A percentile compares a stretch with the other conserved stretches of the same genome.
Evolutionary conservation across 2,797 vertebrate species (phyloP).

Genomic region (Nannoperca obscura): DNA sequence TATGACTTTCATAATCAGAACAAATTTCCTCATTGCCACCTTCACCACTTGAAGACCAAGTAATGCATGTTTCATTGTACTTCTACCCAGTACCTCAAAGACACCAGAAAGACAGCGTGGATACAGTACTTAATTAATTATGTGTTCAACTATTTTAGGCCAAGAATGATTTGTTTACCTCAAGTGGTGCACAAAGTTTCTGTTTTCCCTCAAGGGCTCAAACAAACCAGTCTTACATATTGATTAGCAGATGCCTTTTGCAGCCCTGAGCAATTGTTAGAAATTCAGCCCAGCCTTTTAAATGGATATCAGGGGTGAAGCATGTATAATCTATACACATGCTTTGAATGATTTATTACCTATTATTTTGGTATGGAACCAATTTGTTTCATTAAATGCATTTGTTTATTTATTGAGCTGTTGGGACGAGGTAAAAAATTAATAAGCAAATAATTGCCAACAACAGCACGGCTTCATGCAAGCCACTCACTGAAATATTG

Average conservation of each 20-base stretch:
- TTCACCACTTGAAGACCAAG: conserved; percentile 3
- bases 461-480: conserved; percentile 66
- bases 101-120: not conserved
- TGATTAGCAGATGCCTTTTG: conserved; percentile 71
- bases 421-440: conserved; percentile 79
- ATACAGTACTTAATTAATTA: conserved; percentile 24
- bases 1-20: conserved; percentile 39
- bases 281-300: conserved; percentile 65
- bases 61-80: conserved; percentile 11
- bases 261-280: conserved; percentile 58
- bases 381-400: conserved; percentile 81
- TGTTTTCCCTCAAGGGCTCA: conserved; percentile 49
- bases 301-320: conserved; percentile 68
- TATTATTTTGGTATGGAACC: conserved; percentile 77
- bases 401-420: conserved; percentile 83
- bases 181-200: conserved; percentile 41
- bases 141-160: conserved; percentile 36
- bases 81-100: not conserved
- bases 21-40: conserved; percentile 29
- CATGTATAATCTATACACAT: conserved; percentile 76
- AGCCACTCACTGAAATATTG: conserved; percentile 68
- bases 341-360: conserved; percentile 82
- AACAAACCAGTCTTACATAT: conserved; percentile 68
- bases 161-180: conserved; percentile 60
- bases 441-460: conserved; percentile 84